Percentiles rank a stretch among this genome's conserved stretches.
phyloP scores from a whole-genome alignment of 2,888 invertebrate species.

The Ophonus ardosiacus region DNA sequence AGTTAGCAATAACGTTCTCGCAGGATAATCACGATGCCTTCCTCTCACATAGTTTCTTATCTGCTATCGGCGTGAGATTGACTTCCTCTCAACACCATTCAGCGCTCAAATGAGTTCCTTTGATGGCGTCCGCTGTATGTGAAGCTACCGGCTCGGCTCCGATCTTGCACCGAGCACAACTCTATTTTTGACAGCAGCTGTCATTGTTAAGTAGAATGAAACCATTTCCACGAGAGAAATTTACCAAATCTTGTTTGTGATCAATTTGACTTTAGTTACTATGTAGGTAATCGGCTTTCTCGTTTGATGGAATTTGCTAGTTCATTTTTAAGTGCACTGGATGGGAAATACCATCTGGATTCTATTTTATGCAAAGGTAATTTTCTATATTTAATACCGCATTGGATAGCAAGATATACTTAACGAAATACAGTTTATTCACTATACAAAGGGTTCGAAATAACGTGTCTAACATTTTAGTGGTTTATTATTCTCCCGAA shows the following conservation, averaged over 20 bases:
- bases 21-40: constrained; percentile 51
- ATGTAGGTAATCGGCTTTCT: constrained; percentile 10
- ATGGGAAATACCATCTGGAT: not conserved
- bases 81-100: constrained; percentile 71
- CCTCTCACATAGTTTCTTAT: constrained; percentile 71
- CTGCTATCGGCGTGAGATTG: constrained; percentile 71
- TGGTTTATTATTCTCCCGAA: too few relatives aligned
- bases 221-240: constrained; percentile 13
- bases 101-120: constrained; percentile 71
- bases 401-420: too few relatives aligned
- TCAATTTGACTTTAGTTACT: constrained; percentile 17
- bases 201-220: constrained; percentile 23
- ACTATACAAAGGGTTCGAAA: too few relatives aligned
- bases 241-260: constrained; percentile 31
- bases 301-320: constrained; percentile 9
- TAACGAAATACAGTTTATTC: too few relatives aligned
- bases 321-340: not conserved
- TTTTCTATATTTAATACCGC: not conserved
- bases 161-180: not conserved
- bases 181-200: constrained; percentile 51
- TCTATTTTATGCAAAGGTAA: not conserved
- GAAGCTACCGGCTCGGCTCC: not conserved
- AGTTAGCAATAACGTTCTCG: constrained; percentile 43
- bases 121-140: constrained; percentile 68
- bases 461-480: too few relatives aligned